Base-by-base conservation (phyloP, 2,888 invertebrate species). In the Luperina nickerlii region DNA sequence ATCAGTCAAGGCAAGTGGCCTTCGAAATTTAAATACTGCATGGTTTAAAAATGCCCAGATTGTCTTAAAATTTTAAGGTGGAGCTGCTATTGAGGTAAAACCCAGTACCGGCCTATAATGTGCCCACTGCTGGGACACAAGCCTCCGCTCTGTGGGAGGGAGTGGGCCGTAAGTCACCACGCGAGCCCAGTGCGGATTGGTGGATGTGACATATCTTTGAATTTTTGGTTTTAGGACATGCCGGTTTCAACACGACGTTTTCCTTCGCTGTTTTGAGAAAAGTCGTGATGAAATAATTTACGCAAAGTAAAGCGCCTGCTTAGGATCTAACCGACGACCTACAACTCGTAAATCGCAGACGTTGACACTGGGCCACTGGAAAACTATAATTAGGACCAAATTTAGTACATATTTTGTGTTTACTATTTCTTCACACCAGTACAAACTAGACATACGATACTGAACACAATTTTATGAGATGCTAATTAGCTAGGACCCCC, bases 391-490 rank as follows among this genome's bases (percentile, higher is more conserved):
- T 27, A 45, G 13, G 32, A 8, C n/a, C 6, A 54, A 24, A 45
- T 54, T 42, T 4, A 15, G 32, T 68, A 68, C 5, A 45, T 48
- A 45, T 63, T 32, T 20, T 15, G 2, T 32, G 6, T 38, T 67
- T 27, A 18, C 8, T 27, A 13, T 38, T 73, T 62, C 2, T 11
- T 4, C 18, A 62, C 27, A 62, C 45, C 2, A 54, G 38, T 54
- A 15, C 2, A 54, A 38, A 72, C 0, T 60, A 42, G 32, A 27
- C 15, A 4, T 42, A 15, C n/a, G 32, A 11, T 32, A 72, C 57
- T 11, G 42, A 51, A 72, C 4, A 20, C 38, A 54, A 54, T 48
- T 68, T 65, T n/a, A 76, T 65, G 45, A 74, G 51, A 77, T 74
- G 54, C 24, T 63, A 48, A 79, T 66, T 74, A 62, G 8, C 8